A percentile compares a stretch with the other conserved stretches of the same genome.
phyloP scores from a whole-genome alignment of 2,113 vertebrate species.

The Misgurnus anguillicaudatus region DNA sequence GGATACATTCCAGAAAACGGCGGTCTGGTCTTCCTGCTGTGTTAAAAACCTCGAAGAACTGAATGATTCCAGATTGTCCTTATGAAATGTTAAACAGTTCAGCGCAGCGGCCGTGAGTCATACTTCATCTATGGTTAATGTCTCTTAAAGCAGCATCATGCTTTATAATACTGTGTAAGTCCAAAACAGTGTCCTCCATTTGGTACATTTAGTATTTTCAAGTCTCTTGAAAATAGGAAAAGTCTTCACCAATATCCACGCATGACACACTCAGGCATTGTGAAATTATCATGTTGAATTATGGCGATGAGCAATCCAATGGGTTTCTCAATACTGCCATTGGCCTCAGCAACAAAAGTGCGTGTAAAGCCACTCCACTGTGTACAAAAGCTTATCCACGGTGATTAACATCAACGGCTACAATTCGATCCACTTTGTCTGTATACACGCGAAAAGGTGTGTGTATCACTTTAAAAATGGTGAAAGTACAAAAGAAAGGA shows the following conservation, averaged over 20 bases:
- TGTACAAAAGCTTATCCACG: not conserved
- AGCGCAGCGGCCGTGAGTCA: slow-evolving; percentile 11
- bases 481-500: not conserved
- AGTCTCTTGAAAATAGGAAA: too few species aligned
- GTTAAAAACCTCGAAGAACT: not conserved
- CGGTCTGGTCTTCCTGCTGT: not conserved
- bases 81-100: slow-evolving; percentile 35
- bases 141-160: slow-evolving; percentile 20
- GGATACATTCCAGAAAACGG: slow-evolving; percentile 16
- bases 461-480: not conserved
- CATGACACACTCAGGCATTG: not conserved
- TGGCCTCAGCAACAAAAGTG: not conserved
- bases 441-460: not conserved
- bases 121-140: slow-evolving; percentile 32
- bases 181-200: slow-evolving; percentile 4
- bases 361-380: not conserved
- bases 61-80: slow-evolving; percentile 14
- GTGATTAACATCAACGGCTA: not conserved
- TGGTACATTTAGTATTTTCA: not conserved
- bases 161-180: slow-evolving; percentile 31
- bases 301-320: not conserved
- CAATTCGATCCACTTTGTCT: not conserved
- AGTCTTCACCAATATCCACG: not conserved
- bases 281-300: not conserved
- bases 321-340: not conserved